phyloP scores from a whole-genome alignment of 2,113 vertebrate genomes.

The Ictidomys tridecemlineatus region DNA sequence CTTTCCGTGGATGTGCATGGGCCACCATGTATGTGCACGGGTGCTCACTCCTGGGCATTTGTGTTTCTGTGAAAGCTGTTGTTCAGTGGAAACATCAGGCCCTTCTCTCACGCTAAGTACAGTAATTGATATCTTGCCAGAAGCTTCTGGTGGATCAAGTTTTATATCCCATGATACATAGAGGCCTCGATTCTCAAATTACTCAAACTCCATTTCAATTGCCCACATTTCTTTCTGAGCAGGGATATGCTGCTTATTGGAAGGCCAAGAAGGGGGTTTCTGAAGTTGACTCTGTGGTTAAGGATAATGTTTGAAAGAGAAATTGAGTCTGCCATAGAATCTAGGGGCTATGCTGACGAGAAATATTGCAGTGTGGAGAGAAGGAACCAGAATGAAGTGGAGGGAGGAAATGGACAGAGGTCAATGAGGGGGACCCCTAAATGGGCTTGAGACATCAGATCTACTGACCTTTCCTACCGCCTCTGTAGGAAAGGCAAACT shows the following conservation, averaged over 20 bases:
- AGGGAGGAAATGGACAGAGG: background rate
- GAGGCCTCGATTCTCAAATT: constrained; percentile 69
- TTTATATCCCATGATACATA: constrained; percentile 74
- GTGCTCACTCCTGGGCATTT: fast-evolving
- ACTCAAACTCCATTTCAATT: constrained; percentile 68
- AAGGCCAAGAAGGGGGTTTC: constrained; percentile 33
- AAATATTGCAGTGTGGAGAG: background rate
- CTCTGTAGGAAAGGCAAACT: background rate
- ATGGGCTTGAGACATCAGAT: background rate
- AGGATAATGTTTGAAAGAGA: background rate
- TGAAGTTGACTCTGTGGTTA: background rate
- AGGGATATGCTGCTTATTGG: background rate
- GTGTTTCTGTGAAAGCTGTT: constrained; percentile 29
- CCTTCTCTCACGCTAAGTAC: constrained; percentile 71
- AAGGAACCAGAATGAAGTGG: background rate
- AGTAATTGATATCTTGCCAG: constrained; percentile 73
- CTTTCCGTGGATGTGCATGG: background rate
- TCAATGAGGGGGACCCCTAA: background rate
- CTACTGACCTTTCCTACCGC: background rate
- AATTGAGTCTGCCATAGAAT: background rate
- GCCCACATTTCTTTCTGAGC: constrained; percentile 32
- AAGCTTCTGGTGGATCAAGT: constrained; percentile 77
- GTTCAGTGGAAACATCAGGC: background rate
- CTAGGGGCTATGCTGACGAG: background rate
- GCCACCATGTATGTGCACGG: no score